Conservation (phyloP, 2,113 vertebrate genomes). For the Leptobrachium leishanense region DNA sequence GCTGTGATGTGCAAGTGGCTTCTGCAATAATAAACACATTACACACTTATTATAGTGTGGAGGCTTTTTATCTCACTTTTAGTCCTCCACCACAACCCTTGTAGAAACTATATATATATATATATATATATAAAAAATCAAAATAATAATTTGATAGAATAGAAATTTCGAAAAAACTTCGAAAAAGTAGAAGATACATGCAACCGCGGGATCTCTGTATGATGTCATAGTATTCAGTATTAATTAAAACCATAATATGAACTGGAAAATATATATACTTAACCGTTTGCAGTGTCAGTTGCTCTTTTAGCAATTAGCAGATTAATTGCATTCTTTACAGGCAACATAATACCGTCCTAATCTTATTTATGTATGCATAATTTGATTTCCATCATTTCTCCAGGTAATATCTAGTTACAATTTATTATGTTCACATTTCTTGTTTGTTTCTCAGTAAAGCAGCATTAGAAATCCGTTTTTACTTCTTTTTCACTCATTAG, state of each 20-base stretch:
- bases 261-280: neutral
- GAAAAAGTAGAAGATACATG: too few relatives aligned
- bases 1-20: too few relatives aligned
- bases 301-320: neutral
- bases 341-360: slow-evolving; percentile 63
- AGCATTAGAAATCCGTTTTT: slow-evolving; percentile 66
- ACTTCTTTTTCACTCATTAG: slow-evolving; percentile 80
- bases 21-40: too few relatives aligned
- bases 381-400: slow-evolving; percentile 68
- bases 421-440: slow-evolving; percentile 73
- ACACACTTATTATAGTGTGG: too few relatives aligned
- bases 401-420: slow-evolving; percentile 69
- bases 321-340: slow-evolving; percentile 5
- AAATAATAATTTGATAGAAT: too few relatives aligned
- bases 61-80: too few relatives aligned
- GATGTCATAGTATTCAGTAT: neutral
- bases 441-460: slow-evolving; percentile 72
- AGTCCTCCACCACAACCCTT: too few relatives aligned
- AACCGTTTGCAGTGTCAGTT: neutral
- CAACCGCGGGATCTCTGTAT: too few relatives aligned
- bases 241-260: neutral
- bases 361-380: slow-evolving; percentile 68
- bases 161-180: too few relatives aligned
- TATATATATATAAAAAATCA: too few relatives aligned
- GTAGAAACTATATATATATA: too few relatives aligned